Conservation (phyloP, 2,797 vertebrate species). For the Molossus alvarezi region DNA sequence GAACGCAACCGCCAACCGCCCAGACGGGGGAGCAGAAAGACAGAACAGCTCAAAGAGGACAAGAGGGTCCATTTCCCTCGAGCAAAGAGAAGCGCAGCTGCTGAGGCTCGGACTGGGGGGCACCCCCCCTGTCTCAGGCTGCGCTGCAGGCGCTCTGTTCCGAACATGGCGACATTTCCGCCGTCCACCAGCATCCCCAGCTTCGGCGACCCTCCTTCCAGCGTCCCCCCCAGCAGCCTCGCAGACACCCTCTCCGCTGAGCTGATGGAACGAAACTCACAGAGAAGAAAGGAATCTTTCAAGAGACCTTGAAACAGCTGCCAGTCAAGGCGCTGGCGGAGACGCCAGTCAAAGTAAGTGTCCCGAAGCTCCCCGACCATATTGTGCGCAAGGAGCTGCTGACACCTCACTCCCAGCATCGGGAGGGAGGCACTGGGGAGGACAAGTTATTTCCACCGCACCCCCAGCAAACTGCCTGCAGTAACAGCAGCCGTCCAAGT, state of each 20-base stretch:
- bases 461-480: no score
- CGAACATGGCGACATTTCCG: neutral
- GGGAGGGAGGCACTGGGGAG: neutral
- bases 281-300: conserved; percentile 75
- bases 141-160: conserved; percentile 66
- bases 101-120: conserved; percentile 24
- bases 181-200: neutral
- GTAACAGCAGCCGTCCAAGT: neutral
- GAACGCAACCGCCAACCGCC: neutral
- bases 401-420: neutral
- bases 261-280: neutral
- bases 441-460: neutral
- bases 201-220: conserved; percentile 74
- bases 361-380: neutral
- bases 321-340: conserved; percentile 44
- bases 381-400: neutral
- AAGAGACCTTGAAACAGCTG: conserved; percentile 83
- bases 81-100: conserved; percentile 51
- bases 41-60: neutral
- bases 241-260: conserved; percentile 53
- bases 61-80: neutral
- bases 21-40: neutral
- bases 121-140: neutral
- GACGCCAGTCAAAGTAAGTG: conserved; percentile 54
- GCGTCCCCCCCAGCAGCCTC: neutral